Conservation (phyloP, 2,888 invertebrate species). For the Encarsia formosa region DNA sequence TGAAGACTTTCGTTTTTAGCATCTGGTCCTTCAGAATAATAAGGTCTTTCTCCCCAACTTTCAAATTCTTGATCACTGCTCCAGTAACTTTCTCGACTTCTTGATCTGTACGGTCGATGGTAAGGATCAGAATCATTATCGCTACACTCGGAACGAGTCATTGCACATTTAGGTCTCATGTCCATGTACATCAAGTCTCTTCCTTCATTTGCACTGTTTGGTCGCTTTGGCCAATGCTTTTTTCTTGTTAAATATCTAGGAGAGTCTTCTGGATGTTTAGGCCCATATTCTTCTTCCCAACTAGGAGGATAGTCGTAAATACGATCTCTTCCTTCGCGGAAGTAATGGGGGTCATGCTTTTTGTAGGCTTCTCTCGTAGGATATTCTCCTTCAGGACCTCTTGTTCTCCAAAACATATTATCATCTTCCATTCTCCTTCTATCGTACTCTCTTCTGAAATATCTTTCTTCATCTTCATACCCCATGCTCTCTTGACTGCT, state of each 20-base stretch:
- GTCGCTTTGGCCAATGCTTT: conserved; percentile 46
- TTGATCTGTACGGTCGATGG: conserved; percentile 44
- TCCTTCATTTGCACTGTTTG: conserved; percentile 48
- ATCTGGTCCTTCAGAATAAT: conserved; percentile 46
- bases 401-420: conserved; percentile 47
- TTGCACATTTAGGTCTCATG: conserved; percentile 41
- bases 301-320: conserved; percentile 41
- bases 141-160: conserved; percentile 49
- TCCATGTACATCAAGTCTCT: conserved; percentile 44
- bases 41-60: conserved; percentile 46
- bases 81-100: conserved; percentile 48
- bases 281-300: conserved; percentile 44
- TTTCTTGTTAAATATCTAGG: conserved; percentile 43
- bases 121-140: conserved; percentile 47
- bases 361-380: conserved; percentile 43
- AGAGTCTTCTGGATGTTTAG: conserved; percentile 43
- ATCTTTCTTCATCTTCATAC: conserved; percentile 51
- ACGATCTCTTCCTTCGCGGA: conserved; percentile 39
- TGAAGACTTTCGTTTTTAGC: conserved; percentile 44
- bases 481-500: conserved; percentile 50
- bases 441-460: conserved; percentile 43
- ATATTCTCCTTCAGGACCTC: conserved; percentile 54
- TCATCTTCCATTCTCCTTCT: conserved; percentile 52
- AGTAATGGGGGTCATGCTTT: conserved; percentile 40
- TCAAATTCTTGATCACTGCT: conserved; percentile 49